Evolutionary conservation across 2,797 vertebrate genomes (phyloP).

Genomic region (Heteromormyrus szaboi): DNA sequence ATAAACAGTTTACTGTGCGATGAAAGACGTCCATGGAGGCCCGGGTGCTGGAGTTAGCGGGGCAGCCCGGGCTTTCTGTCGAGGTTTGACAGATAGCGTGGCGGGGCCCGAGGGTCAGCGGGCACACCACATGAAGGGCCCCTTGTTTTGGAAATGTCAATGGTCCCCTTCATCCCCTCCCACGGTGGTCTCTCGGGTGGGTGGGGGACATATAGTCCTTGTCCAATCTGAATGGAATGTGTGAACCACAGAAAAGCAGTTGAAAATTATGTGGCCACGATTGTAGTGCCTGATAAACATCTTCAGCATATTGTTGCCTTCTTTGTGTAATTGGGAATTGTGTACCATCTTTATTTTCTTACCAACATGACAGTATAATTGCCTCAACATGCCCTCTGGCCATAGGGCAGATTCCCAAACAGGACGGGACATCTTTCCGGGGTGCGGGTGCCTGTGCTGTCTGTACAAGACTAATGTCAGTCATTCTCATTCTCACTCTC

Average conservation of each 20-base stretch:
- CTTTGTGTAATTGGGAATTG: background rate
- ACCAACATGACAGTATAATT: background rate
- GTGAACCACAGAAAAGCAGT: background rate
- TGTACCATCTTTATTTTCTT: background rate
- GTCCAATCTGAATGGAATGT: conserved; percentile 15
- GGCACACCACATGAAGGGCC: conserved; percentile 14
- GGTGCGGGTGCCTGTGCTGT: background rate
- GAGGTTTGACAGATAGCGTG: conserved; percentile 3
- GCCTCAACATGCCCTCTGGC: background rate
- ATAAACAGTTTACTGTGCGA: background rate
- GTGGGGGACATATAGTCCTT: background rate
- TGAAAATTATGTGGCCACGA: background rate
- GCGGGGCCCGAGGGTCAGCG: conserved; percentile 3
- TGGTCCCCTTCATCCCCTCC: conserved; percentile 12
- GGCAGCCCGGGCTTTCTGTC: background rate
- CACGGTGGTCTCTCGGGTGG: background rate
- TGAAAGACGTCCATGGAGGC: background rate
- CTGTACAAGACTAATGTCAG: background rate
- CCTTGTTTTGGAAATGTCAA: conserved; percentile 20
- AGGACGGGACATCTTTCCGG: background rate
- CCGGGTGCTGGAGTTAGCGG: background rate
- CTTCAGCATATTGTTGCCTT: background rate
- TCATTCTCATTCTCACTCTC: background rate
- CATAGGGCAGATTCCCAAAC: background rate
- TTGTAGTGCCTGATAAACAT: background rate